Base-by-base conservation (phyloP, 1,140 invertebrate genomes). In the Xylocopa sonorina region DNA sequence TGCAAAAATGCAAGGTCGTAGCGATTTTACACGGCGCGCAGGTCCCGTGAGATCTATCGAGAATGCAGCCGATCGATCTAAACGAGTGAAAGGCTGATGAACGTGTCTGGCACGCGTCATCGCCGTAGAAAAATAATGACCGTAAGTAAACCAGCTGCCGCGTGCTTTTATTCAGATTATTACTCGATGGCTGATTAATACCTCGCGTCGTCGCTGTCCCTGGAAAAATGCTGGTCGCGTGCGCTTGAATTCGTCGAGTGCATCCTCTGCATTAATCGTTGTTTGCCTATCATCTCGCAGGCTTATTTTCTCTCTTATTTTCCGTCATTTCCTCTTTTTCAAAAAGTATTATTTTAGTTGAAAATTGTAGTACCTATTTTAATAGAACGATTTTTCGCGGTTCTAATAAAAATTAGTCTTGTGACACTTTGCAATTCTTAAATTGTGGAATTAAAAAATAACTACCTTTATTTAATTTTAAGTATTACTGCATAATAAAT, bases 61-160 rank as follows among this genome's bases (percentile, higher is more conserved):
- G 41, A 72, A 58, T 72, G 69, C 63, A n/a, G 27, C 24, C 63
- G 32, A 62, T 62, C 34, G 58, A 62, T 62, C 34, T 62, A 2
- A 32, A 6, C 58, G 58, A 73, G 58, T 57, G 69, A 41, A 74
- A 38, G 60, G 58, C 53, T 43, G 72, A 66, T 32, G 60, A 64
- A 64, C 38, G 60, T 43, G 72, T 75, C 48, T 64, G 72, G 48
- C 48, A 53, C 72, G 32, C 57, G 60, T 74, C 72, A 43, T 18
- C 32, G 57, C 24, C 32, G 18, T 4, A 24, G 60, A 32, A 66
- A 64, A 75, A 64, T 64, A 64, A 75, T 34, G 27, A 57, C 43
- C 34, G n/a, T 21, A 34, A 48, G 60, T 81, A 71, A 80, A 60
- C 48, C n/a, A 41, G 38, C 16, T 46, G 21, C 27, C 16, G 43